A percentile compares a stretch with the other conserved stretches of the same genome.
These are phyloP conservation scores for Phytoseiulus persimilis DNA, from an alignment of 2,888 invertebrate genomes.

Conservation along the genomic window DNA sequence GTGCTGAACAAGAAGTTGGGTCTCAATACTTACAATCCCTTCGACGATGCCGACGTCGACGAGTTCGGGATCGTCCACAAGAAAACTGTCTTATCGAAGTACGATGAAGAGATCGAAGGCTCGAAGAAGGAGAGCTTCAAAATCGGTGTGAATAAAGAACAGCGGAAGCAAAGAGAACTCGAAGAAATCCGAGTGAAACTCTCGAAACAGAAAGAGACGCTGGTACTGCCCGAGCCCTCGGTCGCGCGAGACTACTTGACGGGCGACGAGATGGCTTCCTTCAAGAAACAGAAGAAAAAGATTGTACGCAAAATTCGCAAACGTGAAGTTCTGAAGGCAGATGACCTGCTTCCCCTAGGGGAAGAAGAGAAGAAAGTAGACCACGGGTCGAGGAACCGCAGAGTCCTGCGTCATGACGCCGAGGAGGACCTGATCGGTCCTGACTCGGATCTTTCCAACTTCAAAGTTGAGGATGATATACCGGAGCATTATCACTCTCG, in stretches of 20 bases:
- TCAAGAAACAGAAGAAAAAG: conserved; percentile 46
- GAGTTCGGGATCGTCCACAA: conserved; percentile 55
- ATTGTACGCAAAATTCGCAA: conserved; percentile 60
- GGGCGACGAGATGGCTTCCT: conserved; percentile 63
- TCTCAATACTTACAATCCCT: conserved; percentile 59
- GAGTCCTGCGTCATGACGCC: conserved; percentile 29
- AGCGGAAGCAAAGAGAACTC: conserved; percentile 48
- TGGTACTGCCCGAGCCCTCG: conserved; percentile 61
- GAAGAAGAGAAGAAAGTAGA: conserved; percentile 46
- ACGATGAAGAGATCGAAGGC: conserved; percentile 84
- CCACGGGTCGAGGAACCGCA: conserved; percentile 45
- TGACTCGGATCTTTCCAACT: conserved; percentile 52
- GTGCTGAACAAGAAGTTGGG: conserved; percentile 73
- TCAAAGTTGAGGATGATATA: conserved; percentile 58
- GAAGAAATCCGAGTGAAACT: conserved; percentile 49
- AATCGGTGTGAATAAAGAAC: conserved; percentile 57
- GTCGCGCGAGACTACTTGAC: conserved; percentile 81
- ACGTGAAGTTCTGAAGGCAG: conserved; percentile 60
- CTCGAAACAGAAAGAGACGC: conserved; percentile 52
- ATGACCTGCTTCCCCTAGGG: conserved; percentile 59
- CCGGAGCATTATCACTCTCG: background rate
- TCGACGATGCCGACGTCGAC: conserved; percentile 67
- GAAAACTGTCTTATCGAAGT: conserved; percentile 71
- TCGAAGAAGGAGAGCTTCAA: conserved; percentile 62
- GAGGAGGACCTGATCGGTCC: conserved; percentile 54